Base-by-base conservation (phyloP, 2,888 invertebrate species). In the Empis stercorea region DNA sequence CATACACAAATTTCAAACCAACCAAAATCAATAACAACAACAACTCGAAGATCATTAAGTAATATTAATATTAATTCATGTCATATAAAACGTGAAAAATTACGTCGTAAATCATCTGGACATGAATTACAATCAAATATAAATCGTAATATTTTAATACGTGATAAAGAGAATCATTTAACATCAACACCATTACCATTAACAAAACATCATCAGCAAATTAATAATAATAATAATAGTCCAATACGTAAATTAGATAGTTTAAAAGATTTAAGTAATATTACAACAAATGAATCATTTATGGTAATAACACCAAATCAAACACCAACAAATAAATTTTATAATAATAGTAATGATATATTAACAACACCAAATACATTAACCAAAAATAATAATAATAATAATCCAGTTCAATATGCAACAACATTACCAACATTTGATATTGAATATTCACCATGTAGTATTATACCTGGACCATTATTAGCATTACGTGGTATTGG, bases 341-440 rank as follows among this genome's bases (percentile, higher is more conserved):
- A 3, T 32, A 13, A 50, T 45, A 30, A 3, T 32, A 13, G 48
- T 45, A 30, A 38, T 11, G 4, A n/a, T 47, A 37, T 64, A 65
- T 36, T 59, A 59, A 44, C 17, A 7, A 15, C 44, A 2, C 23
- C 30, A 11, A 37, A 15, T 15, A 37, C 10, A 65, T 66, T 5
- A 48, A 65, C 48, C 66, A 66, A 44, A 65, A 63, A 39, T 65
- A 64, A 47, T 68, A 68, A 56, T 61, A 65, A 17, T 68, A 69
- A 52, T 68, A 67, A 49, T 68, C 68, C 5, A 68, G 3, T 13
- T 20, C 17, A 11, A 40, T 40, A n/a, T 13, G 63, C 54, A 13
- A 49, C 52, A 16, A 56, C 56, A 10, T 32, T 54, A 14, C 55
- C 56, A 16, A 49, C 51, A 34, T 55, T 53, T 45, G 53, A 52